A percentile compares a stretch with the other conserved stretches of the same genome.
Evolutionary conservation across 1,140 invertebrate genomes (phyloP).

Genomic region (Colletes gigas): DNA sequence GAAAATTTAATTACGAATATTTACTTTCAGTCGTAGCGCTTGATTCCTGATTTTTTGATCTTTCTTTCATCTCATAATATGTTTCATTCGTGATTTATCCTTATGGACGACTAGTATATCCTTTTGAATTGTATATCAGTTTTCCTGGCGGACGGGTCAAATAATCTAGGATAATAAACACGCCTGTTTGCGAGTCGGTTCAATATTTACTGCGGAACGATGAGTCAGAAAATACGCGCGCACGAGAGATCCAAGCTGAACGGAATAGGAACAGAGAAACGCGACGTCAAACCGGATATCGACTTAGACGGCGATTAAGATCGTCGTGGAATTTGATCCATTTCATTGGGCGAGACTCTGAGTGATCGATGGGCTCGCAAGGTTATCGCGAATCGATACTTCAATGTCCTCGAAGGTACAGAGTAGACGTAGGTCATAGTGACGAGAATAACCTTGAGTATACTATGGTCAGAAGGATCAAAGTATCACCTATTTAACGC

Average conservation of each 20-base stretch:
- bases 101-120: not conserved
- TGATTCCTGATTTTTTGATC: no score
- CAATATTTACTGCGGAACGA: constrained; percentile 31
- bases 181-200: constrained; percentile 1
- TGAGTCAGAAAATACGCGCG: constrained; percentile 2
- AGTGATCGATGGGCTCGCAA: not conserved
- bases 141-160: constrained; percentile 23
- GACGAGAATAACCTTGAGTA: not conserved
- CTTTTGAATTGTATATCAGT: constrained; percentile 8
- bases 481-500: not conserved
- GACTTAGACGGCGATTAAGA: constrained; percentile 41
- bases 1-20: no score
- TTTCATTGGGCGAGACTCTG: constrained; percentile 21
- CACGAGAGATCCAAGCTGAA: not conserved
- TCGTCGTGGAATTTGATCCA: constrained; percentile 41
- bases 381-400: constrained; percentile 21
- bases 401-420: constrained; percentile 11
- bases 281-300: constrained; percentile 23
- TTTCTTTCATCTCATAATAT: no score
- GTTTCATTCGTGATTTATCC: no score
- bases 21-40: no score
- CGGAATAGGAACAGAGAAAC: constrained; percentile 5
- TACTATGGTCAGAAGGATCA: not conserved
- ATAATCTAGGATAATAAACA: constrained; percentile 30
- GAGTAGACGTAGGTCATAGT: not conserved